Evolutionary conservation across 2,888 invertebrate genomes (phyloP).

Genomic region (Malthinus flaveolus): DNA sequence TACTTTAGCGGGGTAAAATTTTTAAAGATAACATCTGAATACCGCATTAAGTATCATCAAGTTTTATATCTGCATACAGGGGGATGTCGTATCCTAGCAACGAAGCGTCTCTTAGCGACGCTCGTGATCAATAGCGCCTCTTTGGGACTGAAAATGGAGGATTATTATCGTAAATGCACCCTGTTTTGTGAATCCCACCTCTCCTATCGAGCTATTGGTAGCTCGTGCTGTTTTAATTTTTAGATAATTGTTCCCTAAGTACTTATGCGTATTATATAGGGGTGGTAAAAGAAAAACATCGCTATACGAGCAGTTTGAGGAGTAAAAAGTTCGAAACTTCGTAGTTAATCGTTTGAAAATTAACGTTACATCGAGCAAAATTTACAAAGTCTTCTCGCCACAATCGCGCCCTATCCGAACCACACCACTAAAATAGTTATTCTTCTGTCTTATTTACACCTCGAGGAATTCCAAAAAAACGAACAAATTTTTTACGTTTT

Average conservation of each 20-base stretch:
- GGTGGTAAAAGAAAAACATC: too few species aligned
- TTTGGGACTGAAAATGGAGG: slow-evolving; percentile 41
- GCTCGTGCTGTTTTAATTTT: slow-evolving; percentile 31
- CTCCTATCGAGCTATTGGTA: slow-evolving; percentile 33
- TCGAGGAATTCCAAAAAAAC: slow-evolving; percentile 17
- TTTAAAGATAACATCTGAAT: slow-evolving; percentile 7
- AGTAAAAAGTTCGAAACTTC: too few species aligned
- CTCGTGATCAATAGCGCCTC: slow-evolving; percentile 38
- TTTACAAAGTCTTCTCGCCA: neutral
- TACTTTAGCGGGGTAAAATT: slow-evolving; percentile 3
- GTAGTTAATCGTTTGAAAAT: too few species aligned
- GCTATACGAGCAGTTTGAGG: too few species aligned
- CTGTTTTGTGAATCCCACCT: slow-evolving; percentile 33
- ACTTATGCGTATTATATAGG: neutral
- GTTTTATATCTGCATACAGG: slow-evolving; percentile 33
- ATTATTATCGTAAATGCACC: slow-evolving; percentile 40
- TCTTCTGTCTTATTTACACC: slow-evolving; percentile 21
- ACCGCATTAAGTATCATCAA: slow-evolving; percentile 25
- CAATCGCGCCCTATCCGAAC: too few species aligned
- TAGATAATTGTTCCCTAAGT: slow-evolving; percentile 16
- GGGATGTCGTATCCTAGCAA: slow-evolving; percentile 36
- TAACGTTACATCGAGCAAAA: too few species aligned
- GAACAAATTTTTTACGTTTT: slow-evolving; percentile 26
- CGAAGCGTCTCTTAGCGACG: slow-evolving; percentile 37
- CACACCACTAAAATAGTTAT: too few species aligned